Evolutionary conservation across 2,888 invertebrate species (phyloP).

Genomic region (Adineta ricciae): DNA sequence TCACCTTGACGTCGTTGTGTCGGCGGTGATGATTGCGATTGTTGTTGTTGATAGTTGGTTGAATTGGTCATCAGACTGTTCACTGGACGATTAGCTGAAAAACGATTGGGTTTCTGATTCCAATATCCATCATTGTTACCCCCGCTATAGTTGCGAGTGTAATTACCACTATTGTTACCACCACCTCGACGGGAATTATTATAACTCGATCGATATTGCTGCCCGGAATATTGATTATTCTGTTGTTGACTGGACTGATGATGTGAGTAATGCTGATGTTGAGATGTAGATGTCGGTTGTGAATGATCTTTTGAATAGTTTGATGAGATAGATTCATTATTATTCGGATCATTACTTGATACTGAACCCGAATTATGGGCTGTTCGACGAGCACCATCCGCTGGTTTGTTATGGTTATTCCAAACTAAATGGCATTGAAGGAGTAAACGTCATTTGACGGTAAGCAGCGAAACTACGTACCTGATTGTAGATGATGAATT

Average conservation of each 20-base stretch:
- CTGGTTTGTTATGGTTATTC: background rate
- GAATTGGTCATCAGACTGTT: background rate
- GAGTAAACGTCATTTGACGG: too few species aligned
- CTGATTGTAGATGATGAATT: background rate
- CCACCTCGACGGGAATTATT: background rate
- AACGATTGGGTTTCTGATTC: background rate
- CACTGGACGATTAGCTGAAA: background rate
- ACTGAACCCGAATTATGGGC: background rate
- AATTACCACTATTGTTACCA: background rate
- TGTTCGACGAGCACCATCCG: background rate
- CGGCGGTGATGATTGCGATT: conserved; percentile 17
- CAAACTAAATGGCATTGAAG: background rate
- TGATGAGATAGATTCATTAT: background rate
- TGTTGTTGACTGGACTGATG: background rate
- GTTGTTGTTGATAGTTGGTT: background rate
- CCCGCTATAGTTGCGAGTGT: background rate
- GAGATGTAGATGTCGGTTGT: background rate
- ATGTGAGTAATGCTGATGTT: background rate
- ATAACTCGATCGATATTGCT: background rate
- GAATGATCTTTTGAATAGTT: background rate
- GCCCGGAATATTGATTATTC: background rate
- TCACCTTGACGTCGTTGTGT: background rate
- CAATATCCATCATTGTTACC: background rate
- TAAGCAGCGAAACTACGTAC: background rate
- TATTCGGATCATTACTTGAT: background rate